Percentiles rank a stretch among this genome's conserved stretches.
These are phyloP conservation scores for Spatulosminthurus flaviceps DNA, from an alignment of 2,888 invertebrate species.

Conservation along the genomic window DNA sequence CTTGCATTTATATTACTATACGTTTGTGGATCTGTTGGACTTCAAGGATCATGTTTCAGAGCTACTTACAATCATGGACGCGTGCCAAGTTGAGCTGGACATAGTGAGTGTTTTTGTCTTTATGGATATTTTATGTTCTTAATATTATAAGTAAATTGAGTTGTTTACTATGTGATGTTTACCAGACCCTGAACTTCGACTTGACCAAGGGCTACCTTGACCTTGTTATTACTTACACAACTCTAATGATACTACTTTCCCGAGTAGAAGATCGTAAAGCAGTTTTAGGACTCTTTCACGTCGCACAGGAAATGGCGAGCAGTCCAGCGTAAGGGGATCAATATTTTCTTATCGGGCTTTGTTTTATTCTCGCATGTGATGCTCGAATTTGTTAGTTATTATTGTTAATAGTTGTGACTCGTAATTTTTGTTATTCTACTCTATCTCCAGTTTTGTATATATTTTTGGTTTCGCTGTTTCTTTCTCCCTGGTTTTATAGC, in stretches of 20 bases:
- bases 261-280: constrained; percentile 98
- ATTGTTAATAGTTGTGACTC: background rate
- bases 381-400: background rate
- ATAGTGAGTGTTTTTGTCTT: constrained; percentile 71
- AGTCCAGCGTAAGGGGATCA: constrained; percentile 71
- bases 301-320: constrained; percentile 93
- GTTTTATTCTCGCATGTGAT: too few species aligned
- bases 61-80: constrained; percentile 93
- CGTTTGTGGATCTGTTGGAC: constrained; percentile 97
- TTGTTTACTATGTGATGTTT: background rate
- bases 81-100: constrained; percentile 93
- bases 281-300: constrained; percentile 95
- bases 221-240: constrained; percentile 90
- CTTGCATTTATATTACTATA: constrained; percentile 95
- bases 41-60: constrained; percentile 95
- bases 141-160: background rate
- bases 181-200: constrained; percentile 88
- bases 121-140: background rate
- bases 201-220: constrained; percentile 95
- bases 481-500: too few species aligned
- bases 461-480: too few species aligned
- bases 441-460: too few species aligned
- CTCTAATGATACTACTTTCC: constrained; percentile 96
- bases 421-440: background rate
- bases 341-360: too few species aligned